These are phyloP conservation scores for Eonycteris spelaea DNA, from an alignment of 2,113 vertebrate species.

Conservation along the genomic window DNA sequence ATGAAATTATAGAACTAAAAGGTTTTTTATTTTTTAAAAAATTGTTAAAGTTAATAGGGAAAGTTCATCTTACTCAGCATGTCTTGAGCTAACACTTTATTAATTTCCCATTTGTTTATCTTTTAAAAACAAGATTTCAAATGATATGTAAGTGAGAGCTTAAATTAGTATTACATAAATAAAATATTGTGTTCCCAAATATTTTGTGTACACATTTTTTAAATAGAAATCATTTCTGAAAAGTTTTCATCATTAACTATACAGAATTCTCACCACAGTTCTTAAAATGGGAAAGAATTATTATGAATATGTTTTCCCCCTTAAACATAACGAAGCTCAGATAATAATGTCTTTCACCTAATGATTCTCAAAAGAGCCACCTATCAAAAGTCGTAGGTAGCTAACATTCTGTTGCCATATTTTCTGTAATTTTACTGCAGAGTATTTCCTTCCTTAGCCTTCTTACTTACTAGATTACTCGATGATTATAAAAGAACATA, in stretches of 20 bases:
- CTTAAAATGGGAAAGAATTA: slow-evolving; percentile 27
- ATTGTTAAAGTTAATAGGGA: not conserved
- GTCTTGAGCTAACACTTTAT: not conserved
- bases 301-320: not conserved
- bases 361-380: slow-evolving; percentile 43
- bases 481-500: not conserved
- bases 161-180: not conserved
- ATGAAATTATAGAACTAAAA: not conserved
- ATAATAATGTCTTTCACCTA: not conserved
- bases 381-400: not conserved
- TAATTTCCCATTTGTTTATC: not conserved
- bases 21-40: not conserved
- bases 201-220: not conserved
- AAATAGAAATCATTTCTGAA: not conserved
- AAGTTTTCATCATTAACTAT: not conserved
- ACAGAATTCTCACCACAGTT: not conserved
- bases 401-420: slow-evolving; percentile 23
- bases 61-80: not conserved
- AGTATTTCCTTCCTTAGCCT: slow-evolving; percentile 20
- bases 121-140: not conserved
- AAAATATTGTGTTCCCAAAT: not conserved
- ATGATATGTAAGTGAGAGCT: no score
- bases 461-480: not conserved
- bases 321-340: slow-evolving; percentile 19
- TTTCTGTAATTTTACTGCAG: slow-evolving; percentile 20